Base-by-base conservation (phyloP, 2,888 invertebrate genomes). In the Chymomyza procnemis region DNA sequence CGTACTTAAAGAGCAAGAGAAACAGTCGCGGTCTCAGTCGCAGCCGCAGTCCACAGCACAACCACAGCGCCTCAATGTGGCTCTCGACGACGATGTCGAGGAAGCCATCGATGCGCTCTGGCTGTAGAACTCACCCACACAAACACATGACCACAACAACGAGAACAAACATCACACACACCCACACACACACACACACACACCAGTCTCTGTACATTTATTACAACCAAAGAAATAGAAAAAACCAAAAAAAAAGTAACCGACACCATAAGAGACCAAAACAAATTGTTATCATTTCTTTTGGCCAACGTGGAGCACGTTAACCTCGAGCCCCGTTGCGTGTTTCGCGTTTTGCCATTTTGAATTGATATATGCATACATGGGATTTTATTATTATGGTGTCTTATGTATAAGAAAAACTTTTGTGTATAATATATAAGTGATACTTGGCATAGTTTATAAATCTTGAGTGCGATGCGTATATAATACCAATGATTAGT, bases 401-500 rank as follows among this genome's bases (percentile, higher is more conserved):
- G 34, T 12, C 9, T 41, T 12, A 41, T 12, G 12, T 41, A 12
- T 41, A 41, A 41, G 34, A 0, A 41, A 26, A 41, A 41, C 21
- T 30, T 56, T 56, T 30, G n/a, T 14, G 56, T 56, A 26, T 54
- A 14, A 12, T 56, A n/a, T 14, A 30, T 78, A 76, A 83, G 83
- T 87, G 87, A 83, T 85, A 87, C 74, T 75, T 75, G 75, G 74
- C 69, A 79, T 85, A 79, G 85, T 73, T 85, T 73, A 50, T 19
- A 26, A 48, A 50, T 75, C 14, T 63, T 81, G 86, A 81, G 82
- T 74, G 71, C 67, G 57, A 73, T 62, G 84, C 63, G 71, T 76
- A 76, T 78, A 57, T 65, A 76, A 76, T 76, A 78, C 75, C 64
- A 60, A 61, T 12, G 48, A 41, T 50, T 64, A 65, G 57, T 55